A percentile compares a stretch with the other conserved stretches of the same genome.
These are phyloP conservation scores for Microplitis manilae DNA, from an alignment of 2,888 invertebrate species.

Conservation along the genomic window DNA sequence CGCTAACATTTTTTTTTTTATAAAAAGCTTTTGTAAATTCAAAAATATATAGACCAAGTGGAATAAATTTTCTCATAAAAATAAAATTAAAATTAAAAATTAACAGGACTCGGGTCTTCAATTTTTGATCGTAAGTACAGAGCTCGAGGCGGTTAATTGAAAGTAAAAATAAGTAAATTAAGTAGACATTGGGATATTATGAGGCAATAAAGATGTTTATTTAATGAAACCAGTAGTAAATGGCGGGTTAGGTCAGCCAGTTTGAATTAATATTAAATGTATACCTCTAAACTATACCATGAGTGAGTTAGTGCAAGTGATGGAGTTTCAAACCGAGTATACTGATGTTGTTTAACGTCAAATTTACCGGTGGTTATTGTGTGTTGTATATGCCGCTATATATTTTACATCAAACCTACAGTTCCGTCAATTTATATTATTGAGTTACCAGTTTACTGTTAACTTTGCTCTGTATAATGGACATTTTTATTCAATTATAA, in stretches of 20 bases:
- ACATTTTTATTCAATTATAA: background rate
- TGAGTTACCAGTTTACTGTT: background rate
- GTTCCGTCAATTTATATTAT: background rate
- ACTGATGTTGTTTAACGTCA: background rate
- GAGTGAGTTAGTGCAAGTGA: background rate
- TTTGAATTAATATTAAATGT: background rate
- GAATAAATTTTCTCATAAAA: background rate
- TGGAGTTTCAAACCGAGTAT: background rate
- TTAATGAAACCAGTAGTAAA: background rate
- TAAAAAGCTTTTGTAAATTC: conserved; percentile 37
- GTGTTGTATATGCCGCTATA: background rate
- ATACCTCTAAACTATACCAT: background rate
- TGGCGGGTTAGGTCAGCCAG: background rate
- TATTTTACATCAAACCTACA: background rate
- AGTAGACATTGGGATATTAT: background rate
- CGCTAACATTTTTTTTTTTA: conserved; percentile 46
- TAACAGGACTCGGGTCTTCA: no score
- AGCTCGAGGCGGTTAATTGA: no score
- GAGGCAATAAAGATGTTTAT: background rate
- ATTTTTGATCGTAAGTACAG: no score
- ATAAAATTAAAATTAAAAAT: background rate
- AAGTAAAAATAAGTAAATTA: background rate
- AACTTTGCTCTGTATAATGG: background rate
- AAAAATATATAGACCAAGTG: background rate
- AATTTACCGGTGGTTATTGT: background rate